Conservation (phyloP, 2,797 vertebrate species). For the Anas georgica region DNA sequence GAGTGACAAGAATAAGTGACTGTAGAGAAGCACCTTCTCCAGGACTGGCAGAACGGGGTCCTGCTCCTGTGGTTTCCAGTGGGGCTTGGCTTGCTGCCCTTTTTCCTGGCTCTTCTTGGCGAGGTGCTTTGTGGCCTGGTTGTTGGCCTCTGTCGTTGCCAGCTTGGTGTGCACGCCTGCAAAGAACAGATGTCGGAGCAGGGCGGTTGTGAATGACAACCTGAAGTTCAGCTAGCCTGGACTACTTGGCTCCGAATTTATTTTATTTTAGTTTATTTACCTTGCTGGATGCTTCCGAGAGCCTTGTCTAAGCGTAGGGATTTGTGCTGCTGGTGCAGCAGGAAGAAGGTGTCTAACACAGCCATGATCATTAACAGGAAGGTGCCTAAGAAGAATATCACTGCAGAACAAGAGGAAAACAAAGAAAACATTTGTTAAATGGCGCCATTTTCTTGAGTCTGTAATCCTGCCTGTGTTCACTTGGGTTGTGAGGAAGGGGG, state of each 20-base stretch:
- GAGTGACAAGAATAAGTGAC: constrained; percentile 44
- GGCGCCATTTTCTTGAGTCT: not conserved
- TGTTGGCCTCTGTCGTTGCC: accelerated
- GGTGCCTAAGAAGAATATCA: constrained; percentile 82
- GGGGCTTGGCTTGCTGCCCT: not conserved
- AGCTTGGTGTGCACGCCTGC: accelerated
- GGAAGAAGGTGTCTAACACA: constrained; percentile 80
- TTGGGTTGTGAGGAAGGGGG: not conserved
- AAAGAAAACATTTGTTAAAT: not conserved
- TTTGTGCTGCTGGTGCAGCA: constrained; percentile 75
- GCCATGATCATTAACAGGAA: constrained; percentile 83
- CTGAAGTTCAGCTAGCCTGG: not conserved
- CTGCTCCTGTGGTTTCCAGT: not conserved
- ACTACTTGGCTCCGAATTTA: accelerated
- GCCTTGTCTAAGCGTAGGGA: not conserved
- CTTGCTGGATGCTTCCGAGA: not conserved
- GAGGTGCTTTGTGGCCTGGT: accelerated
- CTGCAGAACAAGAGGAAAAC: constrained; percentile 42
- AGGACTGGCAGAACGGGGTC: not conserved
- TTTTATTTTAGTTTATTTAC: not conserved
- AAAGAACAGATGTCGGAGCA: not conserved
- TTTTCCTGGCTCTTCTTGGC: not conserved
- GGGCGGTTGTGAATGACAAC: accelerated
- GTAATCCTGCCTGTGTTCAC: not conserved
- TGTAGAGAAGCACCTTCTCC: constrained; percentile 55